A percentile compares a stretch with the other conserved stretches of the same genome.
Evolutionary conservation across 2,888 invertebrate species (phyloP).

Genomic region (Platypus cylindrus): DNA sequence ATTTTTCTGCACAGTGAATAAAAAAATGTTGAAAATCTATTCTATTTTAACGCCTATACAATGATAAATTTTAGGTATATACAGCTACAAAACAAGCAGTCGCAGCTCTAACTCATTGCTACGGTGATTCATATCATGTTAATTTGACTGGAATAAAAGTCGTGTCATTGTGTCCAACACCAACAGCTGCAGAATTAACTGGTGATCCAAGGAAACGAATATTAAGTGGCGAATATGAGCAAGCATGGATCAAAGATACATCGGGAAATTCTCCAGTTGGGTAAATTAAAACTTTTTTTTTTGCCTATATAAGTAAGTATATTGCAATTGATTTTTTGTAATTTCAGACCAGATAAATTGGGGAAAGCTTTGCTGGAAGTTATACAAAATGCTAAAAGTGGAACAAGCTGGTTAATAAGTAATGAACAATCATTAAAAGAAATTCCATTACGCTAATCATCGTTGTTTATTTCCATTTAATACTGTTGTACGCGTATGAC

Average conservation of each 20-base stretch:
- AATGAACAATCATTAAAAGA: slow-evolving; percentile 54
- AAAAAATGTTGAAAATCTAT: too few species aligned
- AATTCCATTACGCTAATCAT: slow-evolving; percentile 23
- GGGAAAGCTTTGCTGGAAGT: slow-evolving; percentile 53
- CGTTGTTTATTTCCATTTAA: too few species aligned
- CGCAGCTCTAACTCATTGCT: slow-evolving; percentile 58
- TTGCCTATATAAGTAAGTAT: background rate
- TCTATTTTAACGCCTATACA: too few species aligned
- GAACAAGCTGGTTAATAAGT: slow-evolving; percentile 61
- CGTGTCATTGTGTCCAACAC: slow-evolving; percentile 56
- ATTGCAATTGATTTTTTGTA: slow-evolving; percentile 2
- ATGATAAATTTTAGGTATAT: slow-evolving; percentile 39
- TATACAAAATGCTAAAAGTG: slow-evolving; percentile 52
- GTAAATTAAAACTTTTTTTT: slow-evolving; percentile 5
- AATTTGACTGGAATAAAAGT: slow-evolving; percentile 58
- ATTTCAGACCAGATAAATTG: slow-evolving; percentile 55
- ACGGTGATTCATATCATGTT: slow-evolving; percentile 63
- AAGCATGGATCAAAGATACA: slow-evolving; percentile 59
- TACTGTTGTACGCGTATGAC: too few species aligned
- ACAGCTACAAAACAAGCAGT: slow-evolving; percentile 68
- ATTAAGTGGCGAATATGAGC: slow-evolving; percentile 57
- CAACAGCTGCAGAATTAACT: slow-evolving; percentile 53
- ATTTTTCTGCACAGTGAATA: too few species aligned
- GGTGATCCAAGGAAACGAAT: slow-evolving; percentile 58
- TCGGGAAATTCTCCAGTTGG: slow-evolving; percentile 32